phyloP scores from a whole-genome alignment of 2,797 vertebrate species.

The Pantherophis vulpinus region DNA sequence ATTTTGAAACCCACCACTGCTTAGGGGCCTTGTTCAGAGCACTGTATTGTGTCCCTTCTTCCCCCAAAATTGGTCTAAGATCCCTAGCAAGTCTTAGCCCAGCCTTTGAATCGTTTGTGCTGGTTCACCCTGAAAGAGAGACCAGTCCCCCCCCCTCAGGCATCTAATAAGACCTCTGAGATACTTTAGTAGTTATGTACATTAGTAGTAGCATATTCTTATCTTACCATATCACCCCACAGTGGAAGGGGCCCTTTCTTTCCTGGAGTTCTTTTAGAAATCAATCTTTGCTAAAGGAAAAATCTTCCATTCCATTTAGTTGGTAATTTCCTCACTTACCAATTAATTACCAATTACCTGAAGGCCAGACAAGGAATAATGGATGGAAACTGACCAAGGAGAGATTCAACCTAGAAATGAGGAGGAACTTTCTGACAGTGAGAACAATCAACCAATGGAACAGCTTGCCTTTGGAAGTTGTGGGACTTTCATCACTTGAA shows the following conservation, averaged over 20 bases:
- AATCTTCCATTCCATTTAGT: not conserved
- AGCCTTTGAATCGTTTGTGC: not conserved
- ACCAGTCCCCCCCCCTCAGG: no score
- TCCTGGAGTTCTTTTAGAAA: not conserved
- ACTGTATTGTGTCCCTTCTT: not conserved
- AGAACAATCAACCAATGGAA: no score
- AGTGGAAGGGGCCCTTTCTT: not conserved
- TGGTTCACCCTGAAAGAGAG: not conserved
- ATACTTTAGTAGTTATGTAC: not conserved
- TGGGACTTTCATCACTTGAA: no score
- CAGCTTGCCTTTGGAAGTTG: no score
- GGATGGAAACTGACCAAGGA: no score
- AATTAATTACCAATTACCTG: no score
- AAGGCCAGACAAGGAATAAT: no score
- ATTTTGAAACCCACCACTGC: no score
- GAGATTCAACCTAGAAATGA: no score
- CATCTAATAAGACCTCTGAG: not conserved
- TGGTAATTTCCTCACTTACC: not conserved
- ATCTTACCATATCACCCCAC: not conserved
- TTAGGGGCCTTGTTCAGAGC: not conserved
- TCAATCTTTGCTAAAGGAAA: not conserved
- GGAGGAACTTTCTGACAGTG: no score
- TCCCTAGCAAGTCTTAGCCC: not conserved
- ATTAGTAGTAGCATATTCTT: not conserved
- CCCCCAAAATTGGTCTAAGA: not conserved